These are phyloP conservation scores for Dendroctonus valens DNA, from an alignment of 1,140 invertebrate species.

Conservation along the genomic window DNA sequence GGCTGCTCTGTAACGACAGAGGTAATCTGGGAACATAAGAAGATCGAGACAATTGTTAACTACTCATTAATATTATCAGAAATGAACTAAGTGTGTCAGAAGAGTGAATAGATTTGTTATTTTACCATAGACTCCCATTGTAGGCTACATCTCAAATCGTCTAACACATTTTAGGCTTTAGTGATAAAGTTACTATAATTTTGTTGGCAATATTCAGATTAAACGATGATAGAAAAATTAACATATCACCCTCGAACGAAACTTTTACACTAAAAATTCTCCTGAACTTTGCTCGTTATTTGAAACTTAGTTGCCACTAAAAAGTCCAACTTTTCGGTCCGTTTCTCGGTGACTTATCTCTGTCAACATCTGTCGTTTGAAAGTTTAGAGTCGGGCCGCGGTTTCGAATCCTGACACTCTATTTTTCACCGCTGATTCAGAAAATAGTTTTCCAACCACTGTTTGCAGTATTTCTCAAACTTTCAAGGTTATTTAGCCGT, in stretches of 20 bases:
- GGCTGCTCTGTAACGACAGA: no score
- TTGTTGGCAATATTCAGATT: background rate
- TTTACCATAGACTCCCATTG: no score
- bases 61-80: no score
- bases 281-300: slow-evolving; percentile 22
- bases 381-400: slow-evolving; percentile 32
- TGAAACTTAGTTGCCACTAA: slow-evolving; percentile 24
- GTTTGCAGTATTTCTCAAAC: background rate
- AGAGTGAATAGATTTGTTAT: no score
- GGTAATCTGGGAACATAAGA: no score
- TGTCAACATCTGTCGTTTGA: slow-evolving; percentile 42
- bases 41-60: no score
- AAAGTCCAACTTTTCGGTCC: slow-evolving; percentile 27
- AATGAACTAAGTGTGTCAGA: no score
- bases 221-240: slow-evolving; percentile 4
- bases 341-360: slow-evolving; percentile 38
- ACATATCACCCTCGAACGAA: slow-evolving; percentile 6
- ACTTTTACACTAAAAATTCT: slow-evolving; percentile 9
- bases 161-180: no score
- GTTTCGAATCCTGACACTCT: slow-evolving; percentile 33
- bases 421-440: slow-evolving; percentile 42
- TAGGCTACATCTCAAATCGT: no score
- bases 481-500: background rate
- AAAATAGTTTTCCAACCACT: slow-evolving; percentile 35
- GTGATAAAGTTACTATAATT: background rate